A percentile compares a stretch with the other conserved stretches of the same genome.
Evolutionary conservation across 1,140 invertebrate species (phyloP).

Genomic region (Megathymus violae): DNA sequence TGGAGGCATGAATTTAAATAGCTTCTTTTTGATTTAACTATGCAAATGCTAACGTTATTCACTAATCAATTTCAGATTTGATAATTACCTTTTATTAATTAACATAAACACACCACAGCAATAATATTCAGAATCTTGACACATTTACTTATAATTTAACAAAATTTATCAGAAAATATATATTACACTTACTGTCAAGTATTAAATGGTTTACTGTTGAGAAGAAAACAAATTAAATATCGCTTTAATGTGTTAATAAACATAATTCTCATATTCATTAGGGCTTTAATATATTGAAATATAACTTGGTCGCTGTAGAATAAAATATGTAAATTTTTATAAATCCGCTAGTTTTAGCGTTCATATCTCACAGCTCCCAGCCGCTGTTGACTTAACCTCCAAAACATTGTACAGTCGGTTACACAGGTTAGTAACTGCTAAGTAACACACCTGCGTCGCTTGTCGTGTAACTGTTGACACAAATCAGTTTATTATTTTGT

Average conservation of each 20-base stretch:
- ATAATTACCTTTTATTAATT: too few relatives aligned
- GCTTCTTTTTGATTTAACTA: too few relatives aligned
- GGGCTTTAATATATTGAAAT: conserved; percentile 29
- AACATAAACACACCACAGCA: too few relatives aligned
- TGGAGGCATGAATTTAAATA: too few relatives aligned
- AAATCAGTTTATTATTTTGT: too few relatives aligned
- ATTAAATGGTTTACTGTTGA: not conserved
- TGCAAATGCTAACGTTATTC: too few relatives aligned
- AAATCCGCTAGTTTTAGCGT: conserved; percentile 71
- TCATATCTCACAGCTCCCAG: conserved; percentile 73
- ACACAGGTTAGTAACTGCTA: not conserved
- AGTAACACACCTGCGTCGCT: too few relatives aligned
- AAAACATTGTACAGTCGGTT: conserved; percentile 51
- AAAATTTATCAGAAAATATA: too few relatives aligned
- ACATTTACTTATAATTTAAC: too few relatives aligned
- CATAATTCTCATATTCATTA: conserved; percentile 31
- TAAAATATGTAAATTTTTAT: conserved; percentile 38
- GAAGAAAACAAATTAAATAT: conserved; percentile 49
- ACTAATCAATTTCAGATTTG: too few relatives aligned
- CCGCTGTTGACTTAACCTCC: conserved; percentile 64
- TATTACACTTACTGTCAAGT: too few relatives aligned
- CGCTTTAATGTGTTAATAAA: conserved; percentile 30
- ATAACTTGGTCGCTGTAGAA: conserved; percentile 21
- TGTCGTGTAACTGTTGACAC: not conserved
- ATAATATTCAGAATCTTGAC: too few relatives aligned